phyloP scores from a whole-genome alignment of 2,888 invertebrate species.

The Platerodrilus igneus region DNA sequence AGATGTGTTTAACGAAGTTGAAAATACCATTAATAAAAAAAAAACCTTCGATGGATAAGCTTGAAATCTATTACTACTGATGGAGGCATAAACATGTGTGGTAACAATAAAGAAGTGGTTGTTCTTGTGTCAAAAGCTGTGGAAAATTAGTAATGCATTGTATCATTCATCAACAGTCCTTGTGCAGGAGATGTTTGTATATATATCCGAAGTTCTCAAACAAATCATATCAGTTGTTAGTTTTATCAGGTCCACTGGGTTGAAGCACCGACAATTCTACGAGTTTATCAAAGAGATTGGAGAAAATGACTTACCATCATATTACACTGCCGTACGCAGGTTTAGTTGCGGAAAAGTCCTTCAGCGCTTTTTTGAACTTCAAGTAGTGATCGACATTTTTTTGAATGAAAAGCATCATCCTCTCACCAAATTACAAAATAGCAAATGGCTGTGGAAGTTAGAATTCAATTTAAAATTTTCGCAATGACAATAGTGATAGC shows the following conservation, averaged over 20 bases:
- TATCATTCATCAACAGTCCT: slow-evolving; percentile 35
- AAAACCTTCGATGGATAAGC: slow-evolving; percentile 25
- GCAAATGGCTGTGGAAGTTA: slow-evolving; percentile 31
- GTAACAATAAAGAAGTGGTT: slow-evolving; percentile 31
- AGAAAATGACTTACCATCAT: slow-evolving; percentile 28
- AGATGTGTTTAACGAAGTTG: no score
- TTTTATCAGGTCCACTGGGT: slow-evolving; percentile 32
- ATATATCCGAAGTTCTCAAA: slow-evolving; percentile 36
- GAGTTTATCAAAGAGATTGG: slow-evolving; percentile 32
- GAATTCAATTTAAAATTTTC: no score
- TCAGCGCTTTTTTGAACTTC: slow-evolving; percentile 18
- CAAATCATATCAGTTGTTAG: slow-evolving; percentile 36
- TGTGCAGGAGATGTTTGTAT: slow-evolving; percentile 38
- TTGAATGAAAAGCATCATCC: slow-evolving; percentile 26
- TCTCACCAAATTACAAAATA: slow-evolving; percentile 28
- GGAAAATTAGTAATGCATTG: slow-evolving; percentile 35
- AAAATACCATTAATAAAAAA: slow-evolving; percentile 20
- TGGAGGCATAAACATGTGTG: slow-evolving; percentile 34
- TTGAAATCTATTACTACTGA: slow-evolving; percentile 31
- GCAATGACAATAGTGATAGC: no score
- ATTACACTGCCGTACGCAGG: no score
- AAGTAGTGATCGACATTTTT: slow-evolving; percentile 22
- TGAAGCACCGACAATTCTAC: slow-evolving; percentile 32
- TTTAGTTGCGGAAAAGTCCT: slow-evolving; percentile 23
- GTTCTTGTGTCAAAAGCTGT: slow-evolving; percentile 33